Evolutionary conservation across 1,140 invertebrate genomes (phyloP), one percentile per base, ranked within the genome.

Genomic region (Batillaria attramentaria): DNA sequence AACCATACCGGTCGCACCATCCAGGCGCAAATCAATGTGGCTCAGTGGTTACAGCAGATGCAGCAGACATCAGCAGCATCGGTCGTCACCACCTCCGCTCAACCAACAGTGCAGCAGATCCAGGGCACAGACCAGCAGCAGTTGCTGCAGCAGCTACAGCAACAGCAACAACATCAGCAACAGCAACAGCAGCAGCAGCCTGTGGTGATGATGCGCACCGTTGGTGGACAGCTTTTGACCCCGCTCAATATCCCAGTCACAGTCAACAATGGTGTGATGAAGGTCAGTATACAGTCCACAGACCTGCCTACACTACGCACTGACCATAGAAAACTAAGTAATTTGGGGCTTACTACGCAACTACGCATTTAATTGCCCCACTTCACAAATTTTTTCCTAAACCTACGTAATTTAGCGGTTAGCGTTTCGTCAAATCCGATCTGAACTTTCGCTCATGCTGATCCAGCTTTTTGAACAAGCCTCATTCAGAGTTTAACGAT

Each of bases 141-240:
- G 35, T 39, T 33, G 43, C 28, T n/a, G 18, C 3, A 35, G 31
- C 39, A 31, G 1, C 39, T 46, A 60, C n/a, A 65, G 35, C 18
- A 66, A 5, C 4, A 18, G 60, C 20, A 3, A 42, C 16, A 6
- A 13, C 65, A 33, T 35, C 41, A 13, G 31, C 8, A 31, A 6
- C 46, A 78, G 73, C 72, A 83, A 77, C 62, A 80, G 70, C 66
- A 8, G 31, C 57, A 81, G 60, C 60, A 43, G 37, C 54, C 39
- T 50, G n/a, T 62, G 20, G 24, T 62, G 42, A n/a, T 35, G 13
- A 28, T 75, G 73, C 50, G 54, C n/a, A 31, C 33, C 31, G 43
- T 84, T n/a, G 81, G 81, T 77, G 85, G 85, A 28, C 81, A 86
- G 70, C 65, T 86, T 39, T 76, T 84, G 20, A 85, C 83, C 3